A percentile compares a stretch with the other conserved stretches of the same genome.
These are phyloP conservation scores for Amblyjoppa fuscipennis DNA, from an alignment of 2,888 invertebrate genomes.

Conservation along the genomic window DNA sequence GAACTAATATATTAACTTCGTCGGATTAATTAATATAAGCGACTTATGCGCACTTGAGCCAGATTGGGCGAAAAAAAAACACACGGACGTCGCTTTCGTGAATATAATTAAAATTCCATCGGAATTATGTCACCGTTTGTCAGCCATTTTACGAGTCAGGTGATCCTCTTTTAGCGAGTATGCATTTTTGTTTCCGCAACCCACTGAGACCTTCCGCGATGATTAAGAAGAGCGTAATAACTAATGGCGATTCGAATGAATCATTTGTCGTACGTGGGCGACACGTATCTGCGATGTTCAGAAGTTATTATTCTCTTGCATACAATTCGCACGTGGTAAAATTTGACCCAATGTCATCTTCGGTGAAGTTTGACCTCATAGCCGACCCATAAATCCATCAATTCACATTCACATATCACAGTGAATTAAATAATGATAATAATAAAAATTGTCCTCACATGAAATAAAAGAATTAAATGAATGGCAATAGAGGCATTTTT, in stretches of 20 bases:
- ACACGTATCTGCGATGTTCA: slow-evolving; percentile 21
- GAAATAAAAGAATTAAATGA: background rate
- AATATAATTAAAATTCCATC: slow-evolving; percentile 49
- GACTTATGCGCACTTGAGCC: slow-evolving; percentile 45
- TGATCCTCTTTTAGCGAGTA: slow-evolving; percentile 16
- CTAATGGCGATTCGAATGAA: slow-evolving; percentile 67
- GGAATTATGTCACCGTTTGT: slow-evolving; percentile 50
- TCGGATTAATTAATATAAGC: slow-evolving; percentile 49
- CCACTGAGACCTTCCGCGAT: slow-evolving; percentile 61
- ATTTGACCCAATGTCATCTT: slow-evolving; percentile 16
- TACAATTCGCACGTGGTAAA: slow-evolving; percentile 28
- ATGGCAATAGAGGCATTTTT: background rate
- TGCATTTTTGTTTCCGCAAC: slow-evolving; percentile 61
- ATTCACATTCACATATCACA: background rate
- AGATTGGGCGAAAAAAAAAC: slow-evolving; percentile 37
- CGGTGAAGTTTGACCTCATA: background rate
- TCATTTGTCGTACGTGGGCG: slow-evolving; percentile 67
- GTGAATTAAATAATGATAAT: background rate
- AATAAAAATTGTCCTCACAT: background rate
- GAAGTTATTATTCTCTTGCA: slow-evolving; percentile 33
- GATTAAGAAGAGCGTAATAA: slow-evolving; percentile 67
- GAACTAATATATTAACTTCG: slow-evolving; percentile 37
- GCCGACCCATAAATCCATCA: slow-evolving; percentile 18
- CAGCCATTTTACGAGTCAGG: slow-evolving; percentile 23
- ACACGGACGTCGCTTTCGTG: slow-evolving; percentile 31